phyloP scores from a whole-genome alignment of 1,140 invertebrate genomes.

The Euborellia annulipes region DNA sequence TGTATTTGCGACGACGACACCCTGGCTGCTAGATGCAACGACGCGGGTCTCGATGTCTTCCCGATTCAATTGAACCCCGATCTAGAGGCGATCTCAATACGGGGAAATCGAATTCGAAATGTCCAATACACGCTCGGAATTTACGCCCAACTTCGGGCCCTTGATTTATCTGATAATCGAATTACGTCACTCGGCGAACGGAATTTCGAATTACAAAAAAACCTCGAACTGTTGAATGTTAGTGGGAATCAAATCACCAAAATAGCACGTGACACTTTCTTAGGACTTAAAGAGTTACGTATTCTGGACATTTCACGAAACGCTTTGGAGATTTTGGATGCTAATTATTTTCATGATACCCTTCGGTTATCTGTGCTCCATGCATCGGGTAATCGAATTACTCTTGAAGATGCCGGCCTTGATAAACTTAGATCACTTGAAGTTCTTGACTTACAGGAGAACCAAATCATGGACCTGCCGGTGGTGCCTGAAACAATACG shows the following conservation, averaged over 20 bases:
- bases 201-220: constrained; percentile 60
- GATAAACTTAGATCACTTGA: not conserved
- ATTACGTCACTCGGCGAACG: constrained; percentile 57
- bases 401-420: constrained; percentile 9
- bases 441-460: constrained; percentile 1
- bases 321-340: constrained; percentile 51
- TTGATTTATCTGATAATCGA: constrained; percentile 67
- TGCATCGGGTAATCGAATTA: constrained; percentile 19
- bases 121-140: constrained; percentile 56
- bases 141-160: constrained; percentile 56
- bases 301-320: constrained; percentile 61
- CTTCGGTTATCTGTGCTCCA: constrained; percentile 49
- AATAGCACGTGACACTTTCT: constrained; percentile 55
- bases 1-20: constrained; percentile 68
- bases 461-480: not conserved
- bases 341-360: constrained; percentile 48
- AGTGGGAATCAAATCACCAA: constrained; percentile 54
- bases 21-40: constrained; percentile 52
- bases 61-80: constrained; percentile 79
- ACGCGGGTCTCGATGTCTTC: constrained; percentile 60
- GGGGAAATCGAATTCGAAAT: constrained; percentile 46
- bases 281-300: constrained; percentile 48
- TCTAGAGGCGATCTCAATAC: constrained; percentile 30
- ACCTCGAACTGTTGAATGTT: constrained; percentile 52
- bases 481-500: not conserved